A percentile compares a stretch with the other conserved stretches of the same genome.
phyloP scores from a whole-genome alignment of 2,888 invertebrate genomes.

The Mythimna loreyi region DNA sequence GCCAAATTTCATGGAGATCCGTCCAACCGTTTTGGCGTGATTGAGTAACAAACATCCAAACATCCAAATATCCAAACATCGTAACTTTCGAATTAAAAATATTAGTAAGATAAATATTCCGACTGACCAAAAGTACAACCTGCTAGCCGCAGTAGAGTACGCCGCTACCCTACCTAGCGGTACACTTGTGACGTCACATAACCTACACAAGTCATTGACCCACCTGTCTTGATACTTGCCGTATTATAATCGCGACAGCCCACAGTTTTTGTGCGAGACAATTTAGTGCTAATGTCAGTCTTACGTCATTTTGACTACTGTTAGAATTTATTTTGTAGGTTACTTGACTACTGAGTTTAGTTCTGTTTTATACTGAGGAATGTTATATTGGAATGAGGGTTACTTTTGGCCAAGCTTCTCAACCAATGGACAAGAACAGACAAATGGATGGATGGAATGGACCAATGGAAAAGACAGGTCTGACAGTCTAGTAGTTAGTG shows the following conservation, averaged over 20 bases:
- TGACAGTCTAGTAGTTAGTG: too few species aligned
- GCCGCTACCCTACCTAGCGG: slow-evolving; percentile 53
- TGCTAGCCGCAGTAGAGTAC: slow-evolving; percentile 14
- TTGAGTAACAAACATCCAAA: too few species aligned
- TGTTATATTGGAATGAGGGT: neutral
- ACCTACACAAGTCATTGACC: slow-evolving; percentile 59
- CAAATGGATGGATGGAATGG: too few species aligned
- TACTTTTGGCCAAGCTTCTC: too few species aligned
- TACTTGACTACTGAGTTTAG: neutral
- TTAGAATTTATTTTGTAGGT: neutral
- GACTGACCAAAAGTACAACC: slow-evolving; percentile 8
- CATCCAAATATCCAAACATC: too few species aligned
- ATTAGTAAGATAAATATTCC: neutral
- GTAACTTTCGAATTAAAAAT: too few species aligned
- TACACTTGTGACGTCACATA: slow-evolving; percentile 58
- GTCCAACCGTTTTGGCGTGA: too few species aligned
- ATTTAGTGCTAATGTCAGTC: slow-evolving; percentile 18
- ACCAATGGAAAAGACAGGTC: too few species aligned
- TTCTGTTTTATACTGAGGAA: neutral
- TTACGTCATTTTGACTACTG: slow-evolving; percentile 21
- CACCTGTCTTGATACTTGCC: slow-evolving; percentile 53
- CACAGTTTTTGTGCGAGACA: slow-evolving; percentile 1
- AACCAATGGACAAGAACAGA: too few species aligned
- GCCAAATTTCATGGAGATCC: too few species aligned
- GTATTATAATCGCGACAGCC: slow-evolving; percentile 34